Evolutionary conservation across 2,888 invertebrate genomes (phyloP).

Genomic region (Thereva nobilitata): DNA sequence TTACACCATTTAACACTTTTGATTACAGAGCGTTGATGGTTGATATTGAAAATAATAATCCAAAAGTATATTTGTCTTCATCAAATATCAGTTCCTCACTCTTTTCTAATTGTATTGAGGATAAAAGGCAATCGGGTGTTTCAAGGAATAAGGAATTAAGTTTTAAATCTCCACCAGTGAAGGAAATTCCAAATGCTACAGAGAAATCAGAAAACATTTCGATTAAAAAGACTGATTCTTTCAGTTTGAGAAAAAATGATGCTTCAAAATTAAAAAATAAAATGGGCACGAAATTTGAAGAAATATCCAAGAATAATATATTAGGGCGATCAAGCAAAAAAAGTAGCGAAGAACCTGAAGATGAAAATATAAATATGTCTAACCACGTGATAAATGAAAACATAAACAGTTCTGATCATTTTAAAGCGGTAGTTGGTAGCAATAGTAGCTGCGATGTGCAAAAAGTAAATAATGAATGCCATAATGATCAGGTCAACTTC

Average conservation of each 20-base stretch:
- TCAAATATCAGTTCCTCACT: constrained; percentile 42
- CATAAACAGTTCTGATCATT: background rate
- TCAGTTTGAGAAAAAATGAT: background rate
- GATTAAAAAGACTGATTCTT: background rate
- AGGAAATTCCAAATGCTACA: background rate
- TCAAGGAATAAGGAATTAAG: background rate
- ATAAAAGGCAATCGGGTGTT: background rate
- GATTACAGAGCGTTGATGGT: constrained; percentile 44
- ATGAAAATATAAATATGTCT: background rate
- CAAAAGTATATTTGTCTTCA: constrained; percentile 46
- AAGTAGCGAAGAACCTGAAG: background rate
- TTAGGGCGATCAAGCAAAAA: no score
- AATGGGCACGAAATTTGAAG: no score
- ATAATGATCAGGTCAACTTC: background rate
- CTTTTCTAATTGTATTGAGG: background rate
- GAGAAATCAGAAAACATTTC: background rate
- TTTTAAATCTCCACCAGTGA: background rate
- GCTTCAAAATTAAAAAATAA: no score
- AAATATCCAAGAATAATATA: no score
- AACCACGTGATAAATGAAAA: background rate
- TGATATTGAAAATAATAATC: constrained; percentile 47
- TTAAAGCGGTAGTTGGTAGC: no score
- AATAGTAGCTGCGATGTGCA: no score
- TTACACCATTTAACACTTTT: constrained; percentile 48
- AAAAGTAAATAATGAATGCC: no score